A percentile compares a stretch with the other conserved stretches of the same genome.
Conservation (phyloP, 1,140 invertebrate genomes). For the Lepeophtheirus salmonis region DNA sequence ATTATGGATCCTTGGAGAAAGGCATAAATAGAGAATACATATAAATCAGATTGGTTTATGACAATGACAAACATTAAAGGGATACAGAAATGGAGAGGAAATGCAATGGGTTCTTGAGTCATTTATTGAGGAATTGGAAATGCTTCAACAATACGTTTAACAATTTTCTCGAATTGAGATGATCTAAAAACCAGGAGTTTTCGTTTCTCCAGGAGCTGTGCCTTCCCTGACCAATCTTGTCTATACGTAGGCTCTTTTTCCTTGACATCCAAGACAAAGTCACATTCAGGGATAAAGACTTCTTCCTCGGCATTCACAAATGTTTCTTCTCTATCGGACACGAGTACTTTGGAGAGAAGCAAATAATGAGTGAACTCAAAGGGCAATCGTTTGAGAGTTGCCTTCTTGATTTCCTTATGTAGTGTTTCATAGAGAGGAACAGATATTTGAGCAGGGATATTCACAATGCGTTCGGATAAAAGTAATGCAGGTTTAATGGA, state of each 20-base stretch:
- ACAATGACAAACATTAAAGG: no score
- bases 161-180: neutral
- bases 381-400: neutral
- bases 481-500: neutral
- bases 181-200: neutral
- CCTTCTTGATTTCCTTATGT: slow-evolving; percentile 5
- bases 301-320: slow-evolving; percentile 12
- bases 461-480: slow-evolving; percentile 6
- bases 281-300: neutral
- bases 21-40: no score
- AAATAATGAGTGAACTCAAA: slow-evolving; percentile 9
- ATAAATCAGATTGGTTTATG: no score
- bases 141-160: neutral
- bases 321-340: neutral
- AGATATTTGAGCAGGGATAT: slow-evolving; percentile 10
- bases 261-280: neutral
- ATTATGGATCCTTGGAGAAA: no score
- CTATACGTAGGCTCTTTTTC: neutral
- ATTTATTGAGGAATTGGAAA: neutral
- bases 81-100: neutral
- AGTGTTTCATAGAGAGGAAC: slow-evolving; percentile 10
- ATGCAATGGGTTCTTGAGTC: no score
- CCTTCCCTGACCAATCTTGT: neutral
- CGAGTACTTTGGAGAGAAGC: neutral
- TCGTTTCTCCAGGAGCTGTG: neutral